Conservation (phyloP, 2,113 vertebrate genomes). For the Macrotis lagotis region DNA sequence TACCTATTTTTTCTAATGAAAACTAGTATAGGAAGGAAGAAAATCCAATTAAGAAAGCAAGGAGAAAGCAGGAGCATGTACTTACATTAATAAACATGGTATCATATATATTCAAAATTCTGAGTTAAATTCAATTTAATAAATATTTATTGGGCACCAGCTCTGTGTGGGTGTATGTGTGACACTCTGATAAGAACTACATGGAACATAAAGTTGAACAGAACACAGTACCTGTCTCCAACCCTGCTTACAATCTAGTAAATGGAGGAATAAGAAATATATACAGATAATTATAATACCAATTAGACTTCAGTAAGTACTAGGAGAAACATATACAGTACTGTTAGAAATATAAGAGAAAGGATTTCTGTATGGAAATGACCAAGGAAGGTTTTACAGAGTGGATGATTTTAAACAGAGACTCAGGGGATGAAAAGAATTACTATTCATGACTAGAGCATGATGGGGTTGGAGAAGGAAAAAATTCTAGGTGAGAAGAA, state of each 20-base stretch:
- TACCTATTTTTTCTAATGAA: slow-evolving; percentile 22
- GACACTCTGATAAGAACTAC: neutral
- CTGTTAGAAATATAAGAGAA: neutral
- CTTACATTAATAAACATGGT: neutral
- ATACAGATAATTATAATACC: neutral
- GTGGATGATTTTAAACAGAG: neutral
- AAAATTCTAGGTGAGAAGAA: neutral
- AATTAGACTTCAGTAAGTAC: neutral
- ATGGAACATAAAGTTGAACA: neutral
- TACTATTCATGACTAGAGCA: neutral
- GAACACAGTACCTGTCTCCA: neutral
- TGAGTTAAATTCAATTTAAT: neutral
- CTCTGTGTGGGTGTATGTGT: too few relatives aligned
- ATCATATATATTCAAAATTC: neutral
- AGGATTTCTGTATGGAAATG: neutral
- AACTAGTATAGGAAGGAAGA: neutral
- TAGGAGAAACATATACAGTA: neutral
- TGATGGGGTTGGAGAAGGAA: neutral
- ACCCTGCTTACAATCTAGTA: neutral
- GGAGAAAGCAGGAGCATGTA: neutral
- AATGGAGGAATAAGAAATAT: neutral
- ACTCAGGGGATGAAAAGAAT: neutral
- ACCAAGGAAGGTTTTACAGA: neutral
- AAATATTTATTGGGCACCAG: neutral
- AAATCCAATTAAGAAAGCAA: neutral